Percentiles rank a stretch among this genome's conserved stretches.
Conservation (phyloP, 2,113 vertebrate species). For the Rhagologus leucostigma region DNA sequence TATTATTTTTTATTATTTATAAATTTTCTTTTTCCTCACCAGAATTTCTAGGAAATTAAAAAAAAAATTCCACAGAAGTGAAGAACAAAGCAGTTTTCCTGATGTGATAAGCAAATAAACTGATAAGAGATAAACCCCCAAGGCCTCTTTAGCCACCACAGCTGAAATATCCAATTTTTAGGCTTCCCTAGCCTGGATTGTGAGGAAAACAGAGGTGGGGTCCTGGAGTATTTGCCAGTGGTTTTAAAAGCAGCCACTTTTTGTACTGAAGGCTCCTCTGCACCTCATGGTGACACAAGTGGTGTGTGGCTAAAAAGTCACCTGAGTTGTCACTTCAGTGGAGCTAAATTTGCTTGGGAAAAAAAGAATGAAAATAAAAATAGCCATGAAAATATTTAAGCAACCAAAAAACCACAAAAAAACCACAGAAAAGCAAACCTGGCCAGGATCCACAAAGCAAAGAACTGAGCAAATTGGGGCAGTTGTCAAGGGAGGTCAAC, state of each 20-base stretch:
- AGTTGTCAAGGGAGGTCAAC: conserved; percentile 55
- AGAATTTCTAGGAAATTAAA: neutral
- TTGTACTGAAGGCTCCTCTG: neutral
- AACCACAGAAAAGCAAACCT: neutral
- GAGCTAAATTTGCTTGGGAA: neutral
- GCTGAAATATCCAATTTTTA: neutral
- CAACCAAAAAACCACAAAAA: neutral
- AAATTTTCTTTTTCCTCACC: neutral
- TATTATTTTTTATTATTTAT: neutral
- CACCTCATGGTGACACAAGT: neutral
- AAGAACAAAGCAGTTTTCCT: neutral
- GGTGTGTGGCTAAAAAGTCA: neutral
- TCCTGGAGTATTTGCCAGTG: neutral
- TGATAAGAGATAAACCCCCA: neutral
- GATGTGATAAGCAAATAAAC: neutral
- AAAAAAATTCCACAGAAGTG: neutral
- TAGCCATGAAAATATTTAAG: neutral
- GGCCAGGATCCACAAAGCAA: conserved; percentile 40
- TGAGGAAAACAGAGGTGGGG: neutral
- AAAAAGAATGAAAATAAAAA: neutral
- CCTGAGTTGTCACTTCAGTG: neutral
- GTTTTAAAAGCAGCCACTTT: neutral
- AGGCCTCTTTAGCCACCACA: neutral
- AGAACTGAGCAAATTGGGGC: conserved; percentile 51
- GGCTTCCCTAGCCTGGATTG: neutral